phyloP scores from a whole-genome alignment of 2,888 invertebrate species.

The Sphaeridia pumilis region DNA sequence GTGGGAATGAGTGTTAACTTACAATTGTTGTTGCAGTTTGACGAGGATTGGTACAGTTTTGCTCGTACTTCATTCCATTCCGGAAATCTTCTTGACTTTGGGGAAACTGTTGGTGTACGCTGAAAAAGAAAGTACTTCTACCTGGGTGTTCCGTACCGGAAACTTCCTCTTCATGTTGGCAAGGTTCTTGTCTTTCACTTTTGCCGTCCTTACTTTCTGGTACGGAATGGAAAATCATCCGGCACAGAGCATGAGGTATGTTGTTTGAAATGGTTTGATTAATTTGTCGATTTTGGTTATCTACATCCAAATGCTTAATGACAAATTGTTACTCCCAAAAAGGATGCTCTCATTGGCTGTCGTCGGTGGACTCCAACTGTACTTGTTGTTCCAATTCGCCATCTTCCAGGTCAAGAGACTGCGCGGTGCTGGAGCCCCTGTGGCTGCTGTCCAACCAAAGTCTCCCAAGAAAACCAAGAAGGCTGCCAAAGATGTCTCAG shows the following conservation, averaged over 20 bases:
- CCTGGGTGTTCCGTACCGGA: conserved; percentile 53
- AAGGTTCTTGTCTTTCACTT: conserved; percentile 72
- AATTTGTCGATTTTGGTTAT: too few relatives aligned
- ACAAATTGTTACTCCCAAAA: too few relatives aligned
- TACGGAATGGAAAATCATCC: conserved; percentile 61
- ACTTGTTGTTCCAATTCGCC: conserved; percentile 67
- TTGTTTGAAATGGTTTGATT: too few relatives aligned
- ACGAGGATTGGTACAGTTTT: conserved; percentile 79
- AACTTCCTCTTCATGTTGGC: conserved; percentile 72
- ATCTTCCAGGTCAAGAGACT: conserved; percentile 69
- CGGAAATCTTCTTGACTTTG: conserved; percentile 75
- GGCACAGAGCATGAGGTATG: conserved; percentile 28
- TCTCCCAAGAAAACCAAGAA: conserved; percentile 52
- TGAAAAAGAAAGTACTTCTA: conserved; percentile 67
- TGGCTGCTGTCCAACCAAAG: conserved; percentile 44
- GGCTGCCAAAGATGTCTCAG: conserved; percentile 59
- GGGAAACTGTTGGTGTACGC: conserved; percentile 75
- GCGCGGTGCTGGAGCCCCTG: conserved; percentile 46
- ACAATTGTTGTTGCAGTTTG: conserved; percentile 73
- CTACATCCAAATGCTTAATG: not conserved
- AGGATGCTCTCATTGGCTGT: conserved; percentile 29
- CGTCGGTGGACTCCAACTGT: conserved; percentile 35
- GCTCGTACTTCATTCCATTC: conserved; percentile 76
- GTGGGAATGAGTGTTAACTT: too few relatives aligned
- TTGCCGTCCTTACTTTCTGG: conserved; percentile 87